A percentile compares a stretch with the other conserved stretches of the same genome.
Evolutionary conservation across 2,888 invertebrate species (phyloP).

Genomic region (Pristionchus maxplancki): DNA sequence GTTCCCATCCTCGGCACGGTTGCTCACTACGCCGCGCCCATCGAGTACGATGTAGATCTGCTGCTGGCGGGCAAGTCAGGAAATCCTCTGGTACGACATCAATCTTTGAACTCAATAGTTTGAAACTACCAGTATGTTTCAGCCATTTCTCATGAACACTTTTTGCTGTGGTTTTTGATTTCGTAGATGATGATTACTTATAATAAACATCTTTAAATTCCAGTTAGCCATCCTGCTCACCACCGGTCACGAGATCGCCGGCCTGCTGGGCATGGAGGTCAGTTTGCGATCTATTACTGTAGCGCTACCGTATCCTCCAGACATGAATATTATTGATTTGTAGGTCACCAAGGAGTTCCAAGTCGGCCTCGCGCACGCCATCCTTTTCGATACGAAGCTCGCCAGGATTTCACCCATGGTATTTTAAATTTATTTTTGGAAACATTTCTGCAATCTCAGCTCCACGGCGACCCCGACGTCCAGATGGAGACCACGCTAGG

Average conservation of each 20-base stretch:
- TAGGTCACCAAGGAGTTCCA: not conserved
- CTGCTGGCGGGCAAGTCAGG: constrained; percentile 5
- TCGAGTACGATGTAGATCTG: not conserved
- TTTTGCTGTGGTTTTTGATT: too few relatives aligned
- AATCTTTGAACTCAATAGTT: not conserved
- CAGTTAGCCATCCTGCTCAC: not conserved
- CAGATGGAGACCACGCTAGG: not conserved
- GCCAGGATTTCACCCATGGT: not conserved
- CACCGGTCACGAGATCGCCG: not conserved
- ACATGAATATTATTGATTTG: too few relatives aligned
- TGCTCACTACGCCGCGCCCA: not conserved
- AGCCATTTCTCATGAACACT: not conserved
- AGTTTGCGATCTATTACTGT: too few relatives aligned
- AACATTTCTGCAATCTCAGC: not conserved
- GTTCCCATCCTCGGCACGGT: not conserved
- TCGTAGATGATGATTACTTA: too few relatives aligned
- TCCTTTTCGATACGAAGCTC: not conserved
- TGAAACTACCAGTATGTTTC: not conserved
- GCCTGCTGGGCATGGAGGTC: not conserved
- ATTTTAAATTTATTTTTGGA: not conserved
- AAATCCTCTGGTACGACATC: not conserved
- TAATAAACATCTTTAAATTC: too few relatives aligned
- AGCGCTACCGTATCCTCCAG: too few relatives aligned
- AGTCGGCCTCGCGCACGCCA: not conserved
- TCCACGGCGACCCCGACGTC: not conserved